Percentiles rank a stretch among this genome's conserved stretches.
Evolutionary conservation across 2,113 vertebrate species (phyloP).

Genomic region (Hemiprocne comata): DNA sequence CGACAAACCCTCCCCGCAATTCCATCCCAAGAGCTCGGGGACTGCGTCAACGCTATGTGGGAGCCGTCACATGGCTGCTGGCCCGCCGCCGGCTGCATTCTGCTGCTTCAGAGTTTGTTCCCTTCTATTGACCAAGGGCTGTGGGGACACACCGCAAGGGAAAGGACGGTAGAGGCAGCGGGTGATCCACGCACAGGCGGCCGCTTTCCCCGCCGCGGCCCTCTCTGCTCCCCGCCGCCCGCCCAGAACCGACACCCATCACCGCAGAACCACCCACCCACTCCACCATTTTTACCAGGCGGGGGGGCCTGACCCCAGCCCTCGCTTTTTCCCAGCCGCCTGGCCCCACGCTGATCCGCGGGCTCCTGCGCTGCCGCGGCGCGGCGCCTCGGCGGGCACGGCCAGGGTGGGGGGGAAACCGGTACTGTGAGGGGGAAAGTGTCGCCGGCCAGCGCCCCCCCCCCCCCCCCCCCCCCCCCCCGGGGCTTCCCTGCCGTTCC

Average conservation of each 20-base stretch:
- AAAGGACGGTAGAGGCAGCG: neutral
- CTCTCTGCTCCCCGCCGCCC: neutral
- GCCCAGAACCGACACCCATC: accelerated
- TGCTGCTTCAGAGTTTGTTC: slow-evolving; percentile 18
- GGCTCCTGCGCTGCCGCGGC: neutral
- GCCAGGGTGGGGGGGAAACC: neutral
- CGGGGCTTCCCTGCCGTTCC: neutral
- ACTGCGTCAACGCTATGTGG: slow-evolving; percentile 26
- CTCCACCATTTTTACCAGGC: neutral
- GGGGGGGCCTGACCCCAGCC: neutral
- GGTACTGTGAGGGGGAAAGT: no score
- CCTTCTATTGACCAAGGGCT: slow-evolving; percentile 20
- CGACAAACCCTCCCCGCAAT: neutral
- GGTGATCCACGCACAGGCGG: neutral
- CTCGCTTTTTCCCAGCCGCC: neutral
- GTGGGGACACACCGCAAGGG: neutral
- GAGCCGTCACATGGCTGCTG: slow-evolving; percentile 23
- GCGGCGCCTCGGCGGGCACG: neutral
- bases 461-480: no score
- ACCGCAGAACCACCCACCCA: neutral
- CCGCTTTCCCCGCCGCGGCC: neutral
- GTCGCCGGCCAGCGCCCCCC: no score
- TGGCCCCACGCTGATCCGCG: no score
- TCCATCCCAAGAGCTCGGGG: neutral
- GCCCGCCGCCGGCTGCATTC: slow-evolving; percentile 32